Evolutionary conservation across 1,140 invertebrate genomes (phyloP), one percentile per base, ranked within the genome.

Genomic region (Cotesia chilonis): DNA sequence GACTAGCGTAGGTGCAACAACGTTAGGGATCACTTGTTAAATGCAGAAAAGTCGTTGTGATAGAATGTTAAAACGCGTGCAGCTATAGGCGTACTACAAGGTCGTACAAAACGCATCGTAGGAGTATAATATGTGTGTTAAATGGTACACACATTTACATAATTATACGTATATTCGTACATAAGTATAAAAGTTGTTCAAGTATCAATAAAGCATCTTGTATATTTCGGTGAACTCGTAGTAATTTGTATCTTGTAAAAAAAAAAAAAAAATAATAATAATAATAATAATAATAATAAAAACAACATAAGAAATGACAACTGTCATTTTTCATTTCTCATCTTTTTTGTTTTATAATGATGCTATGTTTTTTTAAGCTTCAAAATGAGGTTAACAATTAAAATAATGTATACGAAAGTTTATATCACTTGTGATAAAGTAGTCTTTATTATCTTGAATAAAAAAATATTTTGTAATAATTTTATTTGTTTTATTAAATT

Each of bases 31-130:
- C 37, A 38, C 37, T 17, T 66, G 7, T 38, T 66, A 17, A 66
- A 52, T 51, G 64, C 28, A 52, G 64, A 66, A 51, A 66, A 66
- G 64, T 66, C 14, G 64, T 66, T 20, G 64, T 66, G 38, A 63
- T 63, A 63, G 7, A 37, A 14, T 63, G 60, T 37, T 28, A 17
- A 51, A 51, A 74, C 76, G 65, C 73, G 69, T 76, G 71, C 74
- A 68, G 14, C 63, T 63, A 74, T 47, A 64, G 7, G 61, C 57
- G 75, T 67, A 68, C 59, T 59, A 70, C 78, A 80, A 80, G 78
- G 78, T 77, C 78, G 70, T 37, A 41, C 68, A 74, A 71, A 67
- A 73, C 74, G 68, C 78, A 80, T 80, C 75, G 76, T 69, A 55
- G 52, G 51, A 70, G 69, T 37, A 20, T 60, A 71, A 68, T 52